These are phyloP conservation scores for Pimephales promelas DNA, from an alignment of 2,113 vertebrate genomes.

Conservation along the genomic window DNA sequence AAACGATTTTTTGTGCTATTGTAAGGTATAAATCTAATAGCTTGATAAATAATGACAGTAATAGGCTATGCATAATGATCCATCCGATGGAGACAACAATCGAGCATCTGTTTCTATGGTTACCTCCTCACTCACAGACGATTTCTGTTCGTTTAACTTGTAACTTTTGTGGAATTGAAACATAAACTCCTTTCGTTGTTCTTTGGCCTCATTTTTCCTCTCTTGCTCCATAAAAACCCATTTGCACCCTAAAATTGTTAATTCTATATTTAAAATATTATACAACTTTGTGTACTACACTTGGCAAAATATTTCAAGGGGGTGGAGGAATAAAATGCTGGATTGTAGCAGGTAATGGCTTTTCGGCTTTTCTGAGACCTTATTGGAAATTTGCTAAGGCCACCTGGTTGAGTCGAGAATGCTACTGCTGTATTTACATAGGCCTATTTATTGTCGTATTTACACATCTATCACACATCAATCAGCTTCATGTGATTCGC, in stretches of 20 bases:
- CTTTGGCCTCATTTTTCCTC: neutral
- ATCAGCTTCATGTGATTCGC: neutral
- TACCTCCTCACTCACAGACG: neutral
- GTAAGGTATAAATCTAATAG: neutral
- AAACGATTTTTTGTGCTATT: neutral
- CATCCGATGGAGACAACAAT: neutral
- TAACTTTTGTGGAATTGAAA: constrained; percentile 8
- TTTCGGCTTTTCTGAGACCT: neutral
- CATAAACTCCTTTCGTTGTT: neutral
- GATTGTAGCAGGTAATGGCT: neutral
- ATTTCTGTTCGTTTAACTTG: neutral
- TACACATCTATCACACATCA: constrained; percentile 12
- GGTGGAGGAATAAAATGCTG: neutral
- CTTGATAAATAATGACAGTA: neutral
- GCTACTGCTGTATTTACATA: neutral
- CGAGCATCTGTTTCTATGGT: constrained; percentile 6
- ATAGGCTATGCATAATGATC: neutral
- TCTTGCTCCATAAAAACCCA: neutral
- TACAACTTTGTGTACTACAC: neutral
- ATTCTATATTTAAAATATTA: neutral
- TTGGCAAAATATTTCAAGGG: neutral
- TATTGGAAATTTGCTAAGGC: neutral
- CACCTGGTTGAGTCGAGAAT: neutral
- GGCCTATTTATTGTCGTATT: constrained; percentile 10
- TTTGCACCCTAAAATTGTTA: neutral